phyloP scores from a whole-genome alignment of 2,888 invertebrate genomes.

The Pyrgus malvae region DNA sequence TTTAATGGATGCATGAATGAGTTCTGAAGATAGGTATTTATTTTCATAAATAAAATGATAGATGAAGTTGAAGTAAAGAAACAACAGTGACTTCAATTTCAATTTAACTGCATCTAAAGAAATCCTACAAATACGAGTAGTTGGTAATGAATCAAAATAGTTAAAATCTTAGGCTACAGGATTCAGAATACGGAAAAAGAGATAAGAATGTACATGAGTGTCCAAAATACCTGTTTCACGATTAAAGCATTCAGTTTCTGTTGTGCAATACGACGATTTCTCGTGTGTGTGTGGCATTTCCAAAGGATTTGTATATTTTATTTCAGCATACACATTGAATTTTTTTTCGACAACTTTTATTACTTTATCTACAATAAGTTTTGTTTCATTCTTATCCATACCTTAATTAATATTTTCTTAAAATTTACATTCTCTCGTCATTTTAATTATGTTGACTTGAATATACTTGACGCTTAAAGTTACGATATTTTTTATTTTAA shows the following conservation, averaged over 20 bases:
- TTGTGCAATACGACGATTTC: conserved; percentile 59
- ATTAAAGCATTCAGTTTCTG: conserved; percentile 78
- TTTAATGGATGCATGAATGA: too few relatives aligned
- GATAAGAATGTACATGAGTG: conserved; percentile 58
- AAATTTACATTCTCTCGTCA: conserved; percentile 2
- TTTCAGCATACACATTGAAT: too few relatives aligned
- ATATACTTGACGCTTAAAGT: too few relatives aligned
- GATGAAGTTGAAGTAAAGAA: too few relatives aligned
- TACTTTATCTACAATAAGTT: neutral
- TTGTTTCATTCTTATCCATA: neutral
- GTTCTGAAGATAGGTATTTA: too few relatives aligned
- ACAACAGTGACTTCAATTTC: neutral
- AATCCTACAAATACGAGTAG: conserved; percentile 29
- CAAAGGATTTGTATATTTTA: neutral
- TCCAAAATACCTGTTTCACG: conserved; percentile 79
- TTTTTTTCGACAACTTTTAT: too few relatives aligned
- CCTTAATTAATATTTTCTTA: neutral
- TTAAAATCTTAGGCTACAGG: conserved; percentile 54
- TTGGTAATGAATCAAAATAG: conserved; percentile 41
- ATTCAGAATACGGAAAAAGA: conserved; percentile 55
- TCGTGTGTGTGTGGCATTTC: conserved; percentile 32
- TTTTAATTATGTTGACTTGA: neutral
- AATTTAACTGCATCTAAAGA: neutral
- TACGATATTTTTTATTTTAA: neutral
- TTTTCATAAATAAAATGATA: too few relatives aligned